Evolutionary conservation across 2,888 invertebrate genomes (phyloP).

Genomic region (Lobophora halterata): DNA sequence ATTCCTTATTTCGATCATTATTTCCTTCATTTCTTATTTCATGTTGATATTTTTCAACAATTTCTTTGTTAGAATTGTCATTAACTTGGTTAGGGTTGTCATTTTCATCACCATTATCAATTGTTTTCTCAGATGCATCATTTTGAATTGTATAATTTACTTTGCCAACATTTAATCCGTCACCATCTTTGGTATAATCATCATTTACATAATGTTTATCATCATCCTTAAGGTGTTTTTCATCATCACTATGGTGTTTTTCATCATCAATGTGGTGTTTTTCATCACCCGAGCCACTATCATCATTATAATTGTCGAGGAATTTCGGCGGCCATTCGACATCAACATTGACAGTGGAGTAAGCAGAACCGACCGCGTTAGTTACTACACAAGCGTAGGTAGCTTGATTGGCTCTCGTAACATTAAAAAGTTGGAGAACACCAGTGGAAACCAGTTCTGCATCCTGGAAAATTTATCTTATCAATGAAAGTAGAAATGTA

Average conservation of each 20-base stretch:
- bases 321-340: conserved; percentile 77
- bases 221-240: background rate
- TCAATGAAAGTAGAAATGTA: background rate
- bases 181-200: too few relatives aligned
- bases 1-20: background rate
- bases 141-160: too few relatives aligned
- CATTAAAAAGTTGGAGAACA: conserved; percentile 43
- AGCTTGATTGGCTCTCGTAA: conserved; percentile 66
- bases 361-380: conserved; percentile 80
- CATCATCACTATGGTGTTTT: background rate
- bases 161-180: too few relatives aligned
- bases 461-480: conserved; percentile 43
- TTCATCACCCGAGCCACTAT: background rate
- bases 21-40: background rate
- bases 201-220: too few relatives aligned
- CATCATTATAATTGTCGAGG: conserved; percentile 6
- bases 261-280: background rate
- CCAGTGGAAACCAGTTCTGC: conserved; percentile 53
- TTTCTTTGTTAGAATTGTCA: too few relatives aligned
- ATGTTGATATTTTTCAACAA: too few relatives aligned
- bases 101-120: too few relatives aligned
- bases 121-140: too few relatives aligned
- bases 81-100: too few relatives aligned
- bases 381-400: conserved; percentile 81
- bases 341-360: conserved; percentile 70